Percentiles rank a stretch among this genome's conserved stretches.
Evolutionary conservation across 2,113 vertebrate species (phyloP).

Genomic region (Brachyhypopomus occidentalis): DNA sequence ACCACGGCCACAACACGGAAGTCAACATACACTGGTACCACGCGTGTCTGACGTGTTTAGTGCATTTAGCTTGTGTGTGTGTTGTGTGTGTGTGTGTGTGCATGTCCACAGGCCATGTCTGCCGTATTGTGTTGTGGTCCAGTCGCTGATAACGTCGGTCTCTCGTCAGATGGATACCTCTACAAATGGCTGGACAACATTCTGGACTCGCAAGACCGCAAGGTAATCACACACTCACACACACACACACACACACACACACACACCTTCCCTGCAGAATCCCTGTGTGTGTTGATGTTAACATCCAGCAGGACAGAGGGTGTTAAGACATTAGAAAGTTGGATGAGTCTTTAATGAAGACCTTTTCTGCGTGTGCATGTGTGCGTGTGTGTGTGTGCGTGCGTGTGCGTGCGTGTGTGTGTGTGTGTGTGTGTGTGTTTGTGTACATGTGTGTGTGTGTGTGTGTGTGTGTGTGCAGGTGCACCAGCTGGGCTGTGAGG

Average conservation of each 20-base stretch:
- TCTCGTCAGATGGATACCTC: constrained; percentile 97
- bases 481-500: constrained; percentile 96
- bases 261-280: too few relatives aligned
- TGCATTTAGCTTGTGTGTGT: too few relatives aligned
- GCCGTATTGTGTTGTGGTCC: constrained; percentile 97
- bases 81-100: too few relatives aligned
- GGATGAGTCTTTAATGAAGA: too few relatives aligned
- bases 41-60: too few relatives aligned
- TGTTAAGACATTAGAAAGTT: too few relatives aligned
- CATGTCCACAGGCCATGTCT: constrained; percentile 89
- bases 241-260: too few relatives aligned
- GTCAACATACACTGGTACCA: constrained; percentile 79
- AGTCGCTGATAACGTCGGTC: constrained; percentile 96
- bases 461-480: constrained; percentile 74
- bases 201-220: constrained; percentile 97
- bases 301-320: too few relatives aligned
- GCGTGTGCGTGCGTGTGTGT: constrained; percentile 28
- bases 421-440: background rate
- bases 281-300: too few relatives aligned
- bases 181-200: constrained; percentile 99
- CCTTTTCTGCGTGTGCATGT: too few relatives aligned
- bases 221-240: constrained; percentile 73
- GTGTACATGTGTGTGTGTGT: too few relatives aligned
- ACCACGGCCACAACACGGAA: background rate
- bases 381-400: constrained; percentile 12